Evolutionary conservation across 92 coral and sea anemone genomes (phyloP), one percentile per base, ranked within the genome.

Genomic region (Palythoa grandis): DNA sequence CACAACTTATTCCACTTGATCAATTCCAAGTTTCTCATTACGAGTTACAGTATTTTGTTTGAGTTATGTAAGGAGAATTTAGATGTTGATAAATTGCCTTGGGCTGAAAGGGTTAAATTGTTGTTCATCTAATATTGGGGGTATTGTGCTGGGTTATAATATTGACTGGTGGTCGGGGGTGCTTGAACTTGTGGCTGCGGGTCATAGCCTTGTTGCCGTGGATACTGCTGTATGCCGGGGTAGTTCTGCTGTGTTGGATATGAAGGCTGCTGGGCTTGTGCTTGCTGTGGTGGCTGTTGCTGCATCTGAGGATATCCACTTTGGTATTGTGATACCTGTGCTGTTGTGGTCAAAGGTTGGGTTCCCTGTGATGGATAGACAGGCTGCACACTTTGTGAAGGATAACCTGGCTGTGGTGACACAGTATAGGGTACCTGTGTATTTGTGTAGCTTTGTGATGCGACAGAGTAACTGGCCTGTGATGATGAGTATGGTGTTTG

Each of bases 311-410:
- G 73, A 80, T 80, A 80, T 14, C 85, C 85, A 63, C 40, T 6
- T 19, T 20, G 85, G 40, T 80, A 80, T 19, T 80, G 85, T 58
- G 85, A n/a, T n/a, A 40, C 60, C 85, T 80, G 85, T 80, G 72
- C 60, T 61, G 57, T 11, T 40, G 43, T 39, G 1, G 12, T 57
- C 25, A 7, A 39, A 0, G 78, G 61, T n/a, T 89, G 76, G 82
- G 43, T 82, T 5, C 86, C 72, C 52, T 90, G 95, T 74, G 90
- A 80, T 2, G 91, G 91, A 69, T 93, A 91, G n/a, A 84, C 86
- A n/a, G 85, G 89, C 73, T 84, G 75, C 75, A 63, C 25, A 66
- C 74, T 80, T 22, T 80, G 85, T 80, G 85, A 52, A 11, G 85
- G 74, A 52, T 80, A 80, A 43, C 23, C 65, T 22, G 74, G 61